Percentiles rank a stretch among this genome's conserved stretches.
phyloP scores from a whole-genome alignment of 2,888 invertebrate species.

The Chironomus tentans region DNA sequence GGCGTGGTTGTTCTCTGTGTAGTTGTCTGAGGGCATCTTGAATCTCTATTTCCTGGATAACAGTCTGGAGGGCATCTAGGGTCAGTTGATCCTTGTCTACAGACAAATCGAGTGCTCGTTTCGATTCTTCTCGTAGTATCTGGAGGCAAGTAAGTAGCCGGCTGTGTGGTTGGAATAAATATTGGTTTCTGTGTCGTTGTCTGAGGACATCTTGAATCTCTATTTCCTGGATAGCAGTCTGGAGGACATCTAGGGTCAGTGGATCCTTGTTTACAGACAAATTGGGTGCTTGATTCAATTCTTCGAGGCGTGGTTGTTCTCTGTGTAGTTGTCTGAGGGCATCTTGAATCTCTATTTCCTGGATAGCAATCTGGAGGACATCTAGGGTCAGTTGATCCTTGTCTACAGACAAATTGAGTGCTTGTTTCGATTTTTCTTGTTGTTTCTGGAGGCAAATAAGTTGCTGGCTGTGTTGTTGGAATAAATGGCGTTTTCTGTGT shows the following conservation, averaged over 20 bases:
- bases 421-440: constrained; percentile 34
- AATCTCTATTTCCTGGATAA: constrained; percentile 33
- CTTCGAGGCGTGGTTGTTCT: constrained; percentile 30
- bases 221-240: constrained; percentile 42
- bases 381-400: constrained; percentile 27
- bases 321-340: constrained; percentile 33
- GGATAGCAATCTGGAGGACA: constrained; percentile 32
- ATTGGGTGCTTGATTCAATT: constrained; percentile 31
- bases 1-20: constrained; percentile 28
- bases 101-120: constrained; percentile 30
- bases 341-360: constrained; percentile 34
- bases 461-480: constrained; percentile 27
- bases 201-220: constrained; percentile 34
- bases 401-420: constrained; percentile 30
- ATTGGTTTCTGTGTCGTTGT: too few relatives aligned
- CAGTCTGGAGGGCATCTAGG: constrained; percentile 34
- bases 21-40: constrained; percentile 35
- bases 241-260: constrained; percentile 36
- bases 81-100: constrained; percentile 32
- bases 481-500: constrained; percentile 32
- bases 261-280: constrained; percentile 38
- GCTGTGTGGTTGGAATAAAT: constrained; percentile 5
- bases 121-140: constrained; percentile 32
- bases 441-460: not conserved
- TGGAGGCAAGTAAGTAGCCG: constrained; percentile 31